Conservation (phyloP, 2,888 invertebrate species). For the Acleris emargana region DNA sequence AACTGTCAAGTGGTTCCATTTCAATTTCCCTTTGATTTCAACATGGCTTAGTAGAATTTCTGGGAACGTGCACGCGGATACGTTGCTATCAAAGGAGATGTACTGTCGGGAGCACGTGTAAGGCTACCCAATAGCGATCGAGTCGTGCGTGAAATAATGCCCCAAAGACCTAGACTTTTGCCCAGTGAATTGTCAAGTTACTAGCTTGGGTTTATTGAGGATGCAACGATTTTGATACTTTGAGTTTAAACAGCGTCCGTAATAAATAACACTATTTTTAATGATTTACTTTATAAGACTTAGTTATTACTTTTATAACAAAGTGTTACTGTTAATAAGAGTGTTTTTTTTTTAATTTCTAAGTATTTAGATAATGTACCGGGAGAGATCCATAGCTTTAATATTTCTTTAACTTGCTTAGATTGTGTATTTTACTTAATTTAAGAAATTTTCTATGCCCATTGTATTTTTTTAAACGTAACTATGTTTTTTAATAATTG, state of each 20-base stretch:
- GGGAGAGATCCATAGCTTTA: conserved; percentile 25
- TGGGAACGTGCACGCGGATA: not conserved
- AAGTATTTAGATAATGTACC: conserved; percentile 28
- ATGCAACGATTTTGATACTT: no score
- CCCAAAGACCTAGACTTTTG: no score
- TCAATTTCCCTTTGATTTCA: conserved; percentile 14
- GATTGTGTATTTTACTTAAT: conserved; percentile 19
- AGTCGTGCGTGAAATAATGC: not conserved
- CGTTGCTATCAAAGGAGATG: conserved; percentile 9
- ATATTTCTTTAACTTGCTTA: conserved; percentile 27
- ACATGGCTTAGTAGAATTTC: not conserved
- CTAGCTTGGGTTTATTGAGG: no score
- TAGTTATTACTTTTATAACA: not conserved
- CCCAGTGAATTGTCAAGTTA: no score
- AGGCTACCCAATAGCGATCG: not conserved
- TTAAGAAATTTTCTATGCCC: conserved; percentile 18
- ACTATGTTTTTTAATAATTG: conserved; percentile 26
- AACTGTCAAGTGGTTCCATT: conserved; percentile 6
- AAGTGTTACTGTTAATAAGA: conserved; percentile 4
- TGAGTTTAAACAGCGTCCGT: not conserved
- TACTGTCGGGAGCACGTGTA: not conserved
- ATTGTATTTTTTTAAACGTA: conserved; percentile 25
- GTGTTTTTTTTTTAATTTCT: conserved; percentile 23
- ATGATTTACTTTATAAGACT: conserved; percentile 2
- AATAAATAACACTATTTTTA: conserved; percentile 2